Evolutionary conservation across 2,113 vertebrate species (phyloP).

Genomic region (Plectropomus leopardus): DNA sequence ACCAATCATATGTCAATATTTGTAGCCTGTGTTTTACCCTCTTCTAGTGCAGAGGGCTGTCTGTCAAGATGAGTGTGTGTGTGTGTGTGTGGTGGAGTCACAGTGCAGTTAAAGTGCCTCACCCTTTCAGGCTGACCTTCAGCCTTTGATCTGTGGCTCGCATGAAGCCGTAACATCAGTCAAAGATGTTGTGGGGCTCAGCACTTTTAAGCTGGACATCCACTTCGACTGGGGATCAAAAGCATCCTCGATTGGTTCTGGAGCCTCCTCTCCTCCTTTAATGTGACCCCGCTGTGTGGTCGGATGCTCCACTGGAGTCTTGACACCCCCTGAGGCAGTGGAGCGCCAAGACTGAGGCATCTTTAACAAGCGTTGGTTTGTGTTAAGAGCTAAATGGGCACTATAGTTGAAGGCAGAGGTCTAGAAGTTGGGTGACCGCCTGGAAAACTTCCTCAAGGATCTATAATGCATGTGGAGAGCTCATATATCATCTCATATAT

Average conservation of each 20-base stretch:
- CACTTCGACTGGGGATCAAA: slow-evolving; percentile 61
- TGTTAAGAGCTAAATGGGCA: slow-evolving; percentile 37
- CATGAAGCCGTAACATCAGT: slow-evolving; percentile 54
- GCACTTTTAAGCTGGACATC: slow-evolving; percentile 65
- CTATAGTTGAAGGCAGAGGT: slow-evolving; percentile 22
- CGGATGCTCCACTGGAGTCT: slow-evolving; percentile 21
- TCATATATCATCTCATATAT: slow-evolving; percentile 8
- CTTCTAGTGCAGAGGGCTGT: slow-evolving; percentile 2
- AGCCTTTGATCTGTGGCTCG: slow-evolving; percentile 68
- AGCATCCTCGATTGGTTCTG: slow-evolving; percentile 54
- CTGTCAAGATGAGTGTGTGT: slow-evolving; percentile 31
- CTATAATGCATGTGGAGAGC: slow-evolving; percentile 4
- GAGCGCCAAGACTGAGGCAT: slow-evolving; percentile 21
- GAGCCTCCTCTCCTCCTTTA: slow-evolving; percentile 50
- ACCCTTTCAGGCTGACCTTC: slow-evolving; percentile 59
- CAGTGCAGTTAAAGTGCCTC: slow-evolving; percentile 35
- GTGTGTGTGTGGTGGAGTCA: slow-evolving; percentile 35
- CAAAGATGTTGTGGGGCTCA: slow-evolving; percentile 60
- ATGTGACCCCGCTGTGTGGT: slow-evolving; percentile 64
- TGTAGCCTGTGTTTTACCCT: slow-evolving; percentile 29
- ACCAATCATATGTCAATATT: slow-evolving; percentile 19
- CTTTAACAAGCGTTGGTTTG: slow-evolving; percentile 45
- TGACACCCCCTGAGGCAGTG: slow-evolving; percentile 3
- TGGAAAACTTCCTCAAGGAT: slow-evolving; percentile 18
- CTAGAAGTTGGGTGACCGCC: background rate